Evolutionary conservation across 2,888 invertebrate species (phyloP), one percentile per base, ranked within the genome.

Genomic region (Pyrgus malvae): DNA sequence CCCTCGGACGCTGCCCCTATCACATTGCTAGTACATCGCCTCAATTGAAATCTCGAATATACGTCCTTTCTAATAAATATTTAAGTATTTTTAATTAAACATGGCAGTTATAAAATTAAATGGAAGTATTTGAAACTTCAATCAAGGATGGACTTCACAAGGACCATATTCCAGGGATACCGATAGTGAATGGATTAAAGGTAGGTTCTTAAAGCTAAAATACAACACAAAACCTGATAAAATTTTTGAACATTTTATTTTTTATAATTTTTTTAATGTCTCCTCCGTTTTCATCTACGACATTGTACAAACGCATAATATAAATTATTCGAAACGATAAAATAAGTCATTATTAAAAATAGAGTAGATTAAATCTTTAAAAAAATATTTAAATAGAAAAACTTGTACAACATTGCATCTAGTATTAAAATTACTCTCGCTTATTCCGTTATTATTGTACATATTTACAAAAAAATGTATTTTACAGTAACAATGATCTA

Each of bases 401-500:
- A 64, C 84, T 87, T 90, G 87, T 89, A 89, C 88, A 90, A 87
- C 86, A 86, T 88, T 90, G 87, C 81, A 80, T 86, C 84, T 89
- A 88, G 80, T 81, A 83, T 85, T 85, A 84, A 75, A 80, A 79
- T 82, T 83, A 80, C 76, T 77, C 71, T 87, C 66, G 83, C 80
- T 85, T 86, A 85, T 72, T 78, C 66, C 74, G 77, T 85, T 83
- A 81, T 76, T 72, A 88, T 87, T 82, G 86, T 90, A 89, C 89
- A 90, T 90, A 89, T 89, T 87, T 89, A 90, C 89, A 88, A 48
- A 48, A 44, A 74, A 83, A 79, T 78, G 84, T 85, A 86, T 80
- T 82, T 83, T 84, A 88, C 88, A 90, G 82, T 87, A 87, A 89
- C 88, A 89, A 89, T 87, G 88, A 86, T 86, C 84, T 88, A 88